phyloP scores from a whole-genome alignment of 2,888 invertebrate species.

The Iselma pallidipennis region DNA sequence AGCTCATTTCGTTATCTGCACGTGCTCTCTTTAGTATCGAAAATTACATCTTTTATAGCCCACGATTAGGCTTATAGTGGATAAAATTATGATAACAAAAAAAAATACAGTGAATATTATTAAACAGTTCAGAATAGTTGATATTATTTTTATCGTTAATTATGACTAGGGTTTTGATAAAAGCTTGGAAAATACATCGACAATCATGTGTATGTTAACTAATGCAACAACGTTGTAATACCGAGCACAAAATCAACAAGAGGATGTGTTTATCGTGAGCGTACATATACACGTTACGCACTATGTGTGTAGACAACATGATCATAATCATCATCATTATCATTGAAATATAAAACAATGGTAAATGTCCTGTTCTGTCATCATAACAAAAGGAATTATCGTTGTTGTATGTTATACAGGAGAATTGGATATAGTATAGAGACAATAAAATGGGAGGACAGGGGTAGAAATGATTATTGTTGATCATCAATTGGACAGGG shows the following conservation, averaged over 20 bases:
- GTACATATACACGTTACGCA: neutral
- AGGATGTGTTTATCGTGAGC: neutral
- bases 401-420: neutral
- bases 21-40: neutral
- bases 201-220: neutral
- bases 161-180: neutral
- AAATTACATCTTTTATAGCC: neutral
- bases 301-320: neutral
- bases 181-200: neutral
- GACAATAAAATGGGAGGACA: neutral
- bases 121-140: too few relatives aligned
- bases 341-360: neutral
- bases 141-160: neutral
- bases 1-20: neutral
- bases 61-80: neutral
- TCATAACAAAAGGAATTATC: neutral
- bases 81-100: neutral
- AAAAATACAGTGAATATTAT: too few relatives aligned
- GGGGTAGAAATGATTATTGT: neutral
- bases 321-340: neutral
- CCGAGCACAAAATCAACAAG: neutral
- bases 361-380: neutral
- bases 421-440: neutral
- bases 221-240: neutral
- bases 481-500: neutral